phyloP scores from a whole-genome alignment of 2,113 vertebrate species.

The Setophaga coronata region DNA sequence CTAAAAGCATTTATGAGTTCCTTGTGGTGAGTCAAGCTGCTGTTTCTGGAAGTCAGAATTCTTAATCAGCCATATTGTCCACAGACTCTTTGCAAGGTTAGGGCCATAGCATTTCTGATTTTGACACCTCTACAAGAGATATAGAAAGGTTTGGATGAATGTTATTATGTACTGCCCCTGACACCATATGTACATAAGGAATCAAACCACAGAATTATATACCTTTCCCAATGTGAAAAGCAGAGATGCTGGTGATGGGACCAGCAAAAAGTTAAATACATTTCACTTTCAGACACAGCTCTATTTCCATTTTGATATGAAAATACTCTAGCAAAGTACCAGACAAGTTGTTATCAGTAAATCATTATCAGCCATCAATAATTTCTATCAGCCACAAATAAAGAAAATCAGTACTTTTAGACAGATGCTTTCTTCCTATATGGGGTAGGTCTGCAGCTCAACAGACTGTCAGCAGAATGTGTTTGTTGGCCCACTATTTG shows the following conservation, averaged over 20 bases:
- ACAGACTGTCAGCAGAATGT: neutral
- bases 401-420: neutral
- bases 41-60: conserved; percentile 29
- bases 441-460: neutral
- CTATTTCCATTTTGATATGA: neutral
- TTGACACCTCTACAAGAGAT: neutral
- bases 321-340: neutral
- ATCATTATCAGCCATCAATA: neutral
- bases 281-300: neutral
- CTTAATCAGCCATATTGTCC: neutral
- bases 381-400: neutral
- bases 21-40: neutral
- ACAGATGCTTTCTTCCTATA: neutral
- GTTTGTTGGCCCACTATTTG: neutral
- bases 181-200: neutral
- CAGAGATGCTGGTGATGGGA: neutral
- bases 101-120: neutral
- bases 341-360: neutral
- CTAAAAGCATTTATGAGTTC: neutral
- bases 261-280: neutral
- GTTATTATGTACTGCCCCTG: neutral
- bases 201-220: neutral
- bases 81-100: neutral
- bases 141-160: neutral
- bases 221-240: neutral